phyloP scores from a whole-genome alignment of 2,113 vertebrate genomes.

The Gambusia holbrooki region DNA sequence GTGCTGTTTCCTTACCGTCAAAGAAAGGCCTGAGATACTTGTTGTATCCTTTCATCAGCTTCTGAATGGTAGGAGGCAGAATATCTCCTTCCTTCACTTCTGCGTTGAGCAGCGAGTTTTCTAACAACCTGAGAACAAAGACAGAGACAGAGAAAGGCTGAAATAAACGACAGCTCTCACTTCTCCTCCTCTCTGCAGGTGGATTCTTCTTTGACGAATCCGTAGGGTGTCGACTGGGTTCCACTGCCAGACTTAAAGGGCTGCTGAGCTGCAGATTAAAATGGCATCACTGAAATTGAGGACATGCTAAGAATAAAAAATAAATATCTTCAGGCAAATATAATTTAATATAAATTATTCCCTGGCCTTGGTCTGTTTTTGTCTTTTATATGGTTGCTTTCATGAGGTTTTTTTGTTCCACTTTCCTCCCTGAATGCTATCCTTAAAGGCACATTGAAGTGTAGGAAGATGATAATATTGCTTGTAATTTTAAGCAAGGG shows the following conservation, averaged over 20 bases:
- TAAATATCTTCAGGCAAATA: background rate
- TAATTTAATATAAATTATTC: background rate
- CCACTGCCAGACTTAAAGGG: conserved; percentile 14
- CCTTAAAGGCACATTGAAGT: conserved; percentile 49
- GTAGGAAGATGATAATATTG: conserved; percentile 64
- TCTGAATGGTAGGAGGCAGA: conserved; percentile 90
- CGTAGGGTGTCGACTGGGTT: conserved; percentile 14
- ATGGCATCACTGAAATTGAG: conserved; percentile 16
- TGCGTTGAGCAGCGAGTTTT: conserved; percentile 74
- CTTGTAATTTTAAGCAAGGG: conserved; percentile 29
- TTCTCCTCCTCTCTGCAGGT: conserved; percentile 12
- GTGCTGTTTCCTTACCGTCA: conserved; percentile 83
- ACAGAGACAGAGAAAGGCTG: conserved; percentile 17
- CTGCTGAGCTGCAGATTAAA: conserved; percentile 30
- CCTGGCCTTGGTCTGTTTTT: conserved; percentile 27
- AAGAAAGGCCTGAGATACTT: conserved; percentile 93
- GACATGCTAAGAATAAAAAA: background rate
- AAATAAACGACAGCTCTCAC: conserved; percentile 11
- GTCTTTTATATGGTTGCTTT: conserved; percentile 31
- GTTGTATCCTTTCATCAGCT: conserved; percentile 93
- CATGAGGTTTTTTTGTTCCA: background rate
- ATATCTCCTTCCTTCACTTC: conserved; percentile 86
- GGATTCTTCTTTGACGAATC: conserved; percentile 17
- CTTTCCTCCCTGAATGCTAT: conserved; percentile 21
- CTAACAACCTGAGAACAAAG: conserved; percentile 76